A percentile compares a stretch with the other conserved stretches of the same genome.
Conservation (phyloP, 2,888 invertebrate species). For the Achlya flavicornis region DNA sequence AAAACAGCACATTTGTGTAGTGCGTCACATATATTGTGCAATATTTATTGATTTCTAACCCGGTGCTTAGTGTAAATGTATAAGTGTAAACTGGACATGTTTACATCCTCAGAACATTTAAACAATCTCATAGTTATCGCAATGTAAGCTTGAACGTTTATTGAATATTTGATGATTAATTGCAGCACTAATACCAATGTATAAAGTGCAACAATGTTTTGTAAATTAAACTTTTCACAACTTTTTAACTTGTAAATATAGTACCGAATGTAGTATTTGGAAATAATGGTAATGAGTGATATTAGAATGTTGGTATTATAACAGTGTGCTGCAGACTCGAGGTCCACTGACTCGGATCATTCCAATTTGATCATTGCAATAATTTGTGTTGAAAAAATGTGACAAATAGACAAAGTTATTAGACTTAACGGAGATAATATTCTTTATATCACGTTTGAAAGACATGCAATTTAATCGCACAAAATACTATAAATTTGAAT, state of each 20-base stretch:
- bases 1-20: slow-evolving; percentile 32
- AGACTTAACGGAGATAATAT: slow-evolving; percentile 36
- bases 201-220: slow-evolving; percentile 44
- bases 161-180: slow-evolving; percentile 12
- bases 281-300: slow-evolving; percentile 60
- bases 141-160: slow-evolving; percentile 52
- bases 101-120: slow-evolving; percentile 76
- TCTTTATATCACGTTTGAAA: slow-evolving; percentile 41
- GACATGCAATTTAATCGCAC: slow-evolving; percentile 61
- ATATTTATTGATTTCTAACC: slow-evolving; percentile 60
- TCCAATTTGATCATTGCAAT: slow-evolving; percentile 61
- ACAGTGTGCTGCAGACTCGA: slow-evolving; percentile 44
- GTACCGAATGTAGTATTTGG: slow-evolving; percentile 53
- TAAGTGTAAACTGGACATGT: slow-evolving; percentile 29
- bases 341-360: slow-evolving; percentile 61
- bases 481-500: slow-evolving; percentile 52
- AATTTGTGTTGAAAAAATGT: slow-evolving; percentile 32
- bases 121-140: slow-evolving; percentile 45
- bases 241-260: slow-evolving; percentile 60
- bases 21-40: slow-evolving; percentile 58
- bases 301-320: slow-evolving; percentile 60
- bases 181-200: slow-evolving; percentile 22
- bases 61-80: slow-evolving; percentile 65
- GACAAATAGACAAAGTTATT: slow-evolving; percentile 37
- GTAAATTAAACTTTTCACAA: slow-evolving; percentile 53